Base-by-base conservation (phyloP, 2,113 vertebrate species). In the Etheostoma spectabile region DNA sequence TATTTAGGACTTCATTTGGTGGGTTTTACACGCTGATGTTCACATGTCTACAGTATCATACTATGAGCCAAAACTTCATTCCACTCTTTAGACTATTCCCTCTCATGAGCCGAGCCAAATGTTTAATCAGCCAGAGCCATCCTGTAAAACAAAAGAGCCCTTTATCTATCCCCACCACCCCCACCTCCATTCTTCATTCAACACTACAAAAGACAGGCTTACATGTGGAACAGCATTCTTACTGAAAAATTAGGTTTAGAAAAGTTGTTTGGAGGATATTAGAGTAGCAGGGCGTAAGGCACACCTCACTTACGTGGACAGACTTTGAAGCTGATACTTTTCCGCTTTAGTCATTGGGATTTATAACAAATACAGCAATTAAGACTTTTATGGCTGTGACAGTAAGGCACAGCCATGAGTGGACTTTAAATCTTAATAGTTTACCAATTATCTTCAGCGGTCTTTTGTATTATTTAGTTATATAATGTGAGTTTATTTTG, bases 371-470 rank as follows among this genome's bases (percentile, higher is more conserved):
- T 63, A 77, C 57, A 53, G 77, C 65, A 79, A 87, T 93, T 53
- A 65, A 45, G 64, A 64, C 24, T 89, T 93, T 90, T 92, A 94
- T 92, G 0, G 63, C 63, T 71, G n/a, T 74, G 60, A 78, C 74
- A 86, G 76, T 30, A 63, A 22, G 4, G 59, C 75, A 33, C 49
- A 67, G 65, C 66, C 66, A 38, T 10, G 48, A 14, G 46, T 88
- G 90, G 91, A 91, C 82, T 95, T 94, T 92, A 73, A 68, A 56
- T 89, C 87, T 71, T 89, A 91, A 93, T 92, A 52, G 84, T 81
- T 95, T 61, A 94, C 88, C 45, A 27, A 80, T 92, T 93, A 92
- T 59, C 49, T 53, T 27, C 15, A 56, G 15, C 3, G 7, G 11
- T 22, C 16, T 48, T 56, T 66, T 1, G 12, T 61, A 7, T n/a